A percentile compares a stretch with the other conserved stretches of the same genome.
phyloP scores from a whole-genome alignment of 2,113 vertebrate genomes.

The Sialia sialis region DNA sequence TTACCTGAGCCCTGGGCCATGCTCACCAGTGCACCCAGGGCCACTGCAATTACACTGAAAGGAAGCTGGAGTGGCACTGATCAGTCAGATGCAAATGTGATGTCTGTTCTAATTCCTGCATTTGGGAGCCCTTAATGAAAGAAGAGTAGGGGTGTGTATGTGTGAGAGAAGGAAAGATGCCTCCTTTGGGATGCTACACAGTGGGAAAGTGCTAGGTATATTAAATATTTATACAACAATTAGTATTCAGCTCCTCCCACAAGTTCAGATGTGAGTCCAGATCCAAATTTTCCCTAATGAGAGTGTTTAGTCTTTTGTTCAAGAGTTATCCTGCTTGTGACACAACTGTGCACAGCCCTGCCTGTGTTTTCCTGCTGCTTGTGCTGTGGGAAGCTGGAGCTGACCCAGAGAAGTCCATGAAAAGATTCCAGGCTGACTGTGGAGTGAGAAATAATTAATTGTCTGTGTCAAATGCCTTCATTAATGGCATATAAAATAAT shows the following conservation, averaged over 20 bases:
- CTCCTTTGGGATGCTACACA: slow-evolving; percentile 8
- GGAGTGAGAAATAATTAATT: not conserved
- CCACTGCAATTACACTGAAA: not conserved
- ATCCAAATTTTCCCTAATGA: not conserved
- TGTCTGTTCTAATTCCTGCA: not conserved
- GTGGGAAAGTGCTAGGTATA: not conserved
- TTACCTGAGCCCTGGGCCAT: not conserved
- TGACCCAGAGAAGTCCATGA: not conserved
- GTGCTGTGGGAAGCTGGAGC: not conserved
- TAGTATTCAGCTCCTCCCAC: not conserved
- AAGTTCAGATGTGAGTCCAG: not conserved
- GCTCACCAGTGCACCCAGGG: not conserved
- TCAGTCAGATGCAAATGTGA: not conserved
- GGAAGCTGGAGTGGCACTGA: not conserved
- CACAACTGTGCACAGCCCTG: not conserved
- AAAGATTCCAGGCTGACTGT: not conserved
- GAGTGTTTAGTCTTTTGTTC: not conserved
- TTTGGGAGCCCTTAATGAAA: slow-evolving; percentile 14
- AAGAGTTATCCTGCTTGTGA: not conserved
- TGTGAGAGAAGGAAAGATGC: not conserved
- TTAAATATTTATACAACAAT: slow-evolving; percentile 45
- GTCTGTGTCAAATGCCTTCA: not conserved
- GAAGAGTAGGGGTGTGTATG: not conserved
- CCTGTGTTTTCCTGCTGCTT: not conserved
- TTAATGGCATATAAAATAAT: not conserved